These are phyloP conservation scores for Moxostoma hubbsi DNA, from an alignment of 2,797 vertebrate genomes.

Conservation along the genomic window DNA sequence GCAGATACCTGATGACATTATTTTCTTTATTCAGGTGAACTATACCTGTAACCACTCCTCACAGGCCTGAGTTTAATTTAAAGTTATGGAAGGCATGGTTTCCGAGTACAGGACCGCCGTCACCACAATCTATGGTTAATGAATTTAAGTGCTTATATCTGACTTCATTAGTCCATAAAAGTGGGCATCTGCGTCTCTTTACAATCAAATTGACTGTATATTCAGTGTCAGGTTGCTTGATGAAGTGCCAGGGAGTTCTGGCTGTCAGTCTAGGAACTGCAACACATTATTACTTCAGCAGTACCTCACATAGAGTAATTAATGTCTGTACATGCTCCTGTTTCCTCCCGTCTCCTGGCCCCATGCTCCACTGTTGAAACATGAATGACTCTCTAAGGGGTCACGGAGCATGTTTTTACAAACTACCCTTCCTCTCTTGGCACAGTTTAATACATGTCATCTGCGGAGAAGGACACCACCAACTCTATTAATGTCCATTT, in stretches of 20 bases:
- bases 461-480: conserved; percentile 43
- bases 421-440: conserved; percentile 64
- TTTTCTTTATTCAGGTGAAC: no score
- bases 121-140: conserved; percentile 22
- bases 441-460: conserved; percentile 67
- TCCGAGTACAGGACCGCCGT: conserved; percentile 4
- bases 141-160: conserved; percentile 51
- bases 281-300: conserved; percentile 69
- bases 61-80: conserved; percentile 12
- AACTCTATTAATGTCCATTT: conserved; percentile 53
- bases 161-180: conserved; percentile 63
- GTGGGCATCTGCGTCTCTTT: conserved; percentile 48
- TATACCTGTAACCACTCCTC: conserved; percentile 64
- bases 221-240: conserved; percentile 59
- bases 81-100: conserved; percentile 8
- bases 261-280: conserved; percentile 63
- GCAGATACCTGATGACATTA: no score
- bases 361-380: conserved; percentile 67
- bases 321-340: conserved; percentile 74
- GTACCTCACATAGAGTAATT: conserved; percentile 70
- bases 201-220: conserved; percentile 59
- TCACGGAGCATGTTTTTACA: conserved; percentile 65
- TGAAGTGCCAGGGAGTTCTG: conserved; percentile 65
- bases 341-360: conserved; percentile 63
- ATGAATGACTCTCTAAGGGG: conserved; percentile 72